Evolutionary conservation across 2,888 invertebrate species (phyloP), one percentile per base, ranked within the genome.

Genomic region (Hybos culiciformis): DNA sequence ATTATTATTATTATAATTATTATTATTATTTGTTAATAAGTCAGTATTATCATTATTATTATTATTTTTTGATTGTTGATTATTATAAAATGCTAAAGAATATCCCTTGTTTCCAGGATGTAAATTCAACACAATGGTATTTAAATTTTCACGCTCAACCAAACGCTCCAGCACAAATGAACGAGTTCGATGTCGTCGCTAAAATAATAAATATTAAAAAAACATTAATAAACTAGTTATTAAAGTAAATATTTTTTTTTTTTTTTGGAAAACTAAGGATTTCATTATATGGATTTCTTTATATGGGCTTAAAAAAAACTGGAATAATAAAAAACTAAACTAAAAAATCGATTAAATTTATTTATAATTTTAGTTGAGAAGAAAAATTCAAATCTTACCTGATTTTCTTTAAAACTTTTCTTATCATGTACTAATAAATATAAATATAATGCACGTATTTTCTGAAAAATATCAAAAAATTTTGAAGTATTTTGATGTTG

Each of bases 61-160:
- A n/a, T n/a, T n/a, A n/a, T n/a, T n/a, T n/a, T n/a, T n/a, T n/a
- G n/a, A n/a, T n/a, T n/a, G n/a, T n/a, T n/a, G n/a, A 46, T 64
- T 59, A 41, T 63, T 61, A 48, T 61, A 60, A 50, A 66, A 56
- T 33, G 64, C 61, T 54, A 70, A 57, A 44, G 88, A 85, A 70
- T 88, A 92, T 55, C 92, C 92, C 68, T 91, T 88, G 70, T 88
- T 87, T 44, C 84, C 87, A 47, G 90, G 85, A 70, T 91, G 88
- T 55, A 93, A 72, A 70, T 90, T 93, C 56, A 93, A 74, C 58
- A 92, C 83, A 60, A 93, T 72, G 51, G 88, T 90, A 64, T 88
- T 88, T 56, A 92, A 74, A 63, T 80, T 80, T 68, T 92, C 90
- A 59, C 77, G 76, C 60, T 80, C 78, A 60, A 91, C 79, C 58